Evolutionary conservation across 2,888 invertebrate species (phyloP), one percentile per base, ranked within the genome.

Genomic region (Pelosia muscerda): DNA sequence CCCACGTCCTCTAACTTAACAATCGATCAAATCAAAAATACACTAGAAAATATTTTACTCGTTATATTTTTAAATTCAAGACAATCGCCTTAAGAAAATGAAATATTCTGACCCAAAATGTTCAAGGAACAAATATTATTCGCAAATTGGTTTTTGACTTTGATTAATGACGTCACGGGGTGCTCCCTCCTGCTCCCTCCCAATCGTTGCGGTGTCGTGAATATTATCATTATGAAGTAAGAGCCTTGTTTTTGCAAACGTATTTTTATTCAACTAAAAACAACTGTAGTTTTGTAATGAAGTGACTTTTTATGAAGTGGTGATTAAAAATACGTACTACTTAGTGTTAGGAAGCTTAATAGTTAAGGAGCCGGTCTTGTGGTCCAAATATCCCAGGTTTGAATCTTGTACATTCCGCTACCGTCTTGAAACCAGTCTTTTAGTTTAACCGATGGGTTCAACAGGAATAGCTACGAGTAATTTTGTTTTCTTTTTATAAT

Each of bases 211-310:
- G 81, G 76, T 84, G 81, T 79, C 85, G 77, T 80, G 79, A 85
- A 86, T 84, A 84, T 86, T 85, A 85, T 84, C 82, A 86, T 85
- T 86, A 87, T 75, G 77, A 75, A 73, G 74, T 68, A 71, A 73
- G 72, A 68, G 66, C 25, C 67, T 72, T 66, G 49, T 49, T 49
- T 49, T 49, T 49, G n/a, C 49, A 49, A 49, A 49, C 49, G 49
- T 49, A 49, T 49, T 49, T 42, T 49, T 19, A 15, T 55, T 25
- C 23, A 55, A 23, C 13, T 23, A 13, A 13, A 55, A 55, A 55
- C 22, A 55, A 23, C 13, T 13, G 22, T 22, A 23, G 54, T 55
- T 55, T 23, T 23, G 13, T 23, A 10, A 55, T 55, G 11, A 22
- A 25, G 54, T 49, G 49, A 9, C 19, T n/a, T 49, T 19, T 49